A percentile compares a stretch with the other conserved stretches of the same genome.
Evolutionary conservation across 2,113 vertebrate genomes (phyloP).

Genomic region (Vireo altiloquus): DNA sequence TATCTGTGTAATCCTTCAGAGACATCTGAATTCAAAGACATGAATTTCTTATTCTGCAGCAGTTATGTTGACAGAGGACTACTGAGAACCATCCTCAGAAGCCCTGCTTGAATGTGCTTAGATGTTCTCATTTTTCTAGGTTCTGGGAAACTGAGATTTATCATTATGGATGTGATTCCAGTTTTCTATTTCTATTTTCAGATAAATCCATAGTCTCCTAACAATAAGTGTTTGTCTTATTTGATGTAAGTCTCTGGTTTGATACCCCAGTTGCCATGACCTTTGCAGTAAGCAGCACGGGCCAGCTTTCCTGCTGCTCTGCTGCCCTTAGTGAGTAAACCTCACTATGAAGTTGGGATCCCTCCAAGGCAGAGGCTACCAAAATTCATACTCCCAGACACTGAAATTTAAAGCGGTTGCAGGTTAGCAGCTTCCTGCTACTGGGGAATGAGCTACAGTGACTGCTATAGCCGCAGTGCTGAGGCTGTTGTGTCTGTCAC

Average conservation of each 20-base stretch:
- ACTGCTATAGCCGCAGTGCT: background rate
- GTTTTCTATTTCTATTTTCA: background rate
- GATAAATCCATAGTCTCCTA: background rate
- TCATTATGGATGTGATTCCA: background rate
- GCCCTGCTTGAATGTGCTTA: background rate
- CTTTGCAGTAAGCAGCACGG: background rate
- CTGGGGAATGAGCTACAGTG: background rate
- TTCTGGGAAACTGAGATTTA: background rate
- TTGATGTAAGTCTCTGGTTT: background rate
- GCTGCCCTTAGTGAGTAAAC: background rate
- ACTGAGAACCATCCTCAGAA: background rate
- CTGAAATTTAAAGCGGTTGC: background rate
- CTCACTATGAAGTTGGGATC: background rate
- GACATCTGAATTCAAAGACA: slow-evolving; percentile 34
- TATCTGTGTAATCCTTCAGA: background rate
- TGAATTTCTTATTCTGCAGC: background rate
- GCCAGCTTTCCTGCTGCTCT: background rate
- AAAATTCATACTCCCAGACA: background rate
- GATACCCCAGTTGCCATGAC: background rate
- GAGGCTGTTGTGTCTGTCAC: background rate
- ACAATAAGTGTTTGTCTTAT: background rate
- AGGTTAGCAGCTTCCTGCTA: background rate
- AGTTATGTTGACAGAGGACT: background rate
- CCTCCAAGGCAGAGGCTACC: background rate
- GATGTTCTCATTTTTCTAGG: background rate